These are phyloP conservation scores for Neodon shergylaensis DNA, from an alignment of 2,113 vertebrate species.

Conservation along the genomic window DNA sequence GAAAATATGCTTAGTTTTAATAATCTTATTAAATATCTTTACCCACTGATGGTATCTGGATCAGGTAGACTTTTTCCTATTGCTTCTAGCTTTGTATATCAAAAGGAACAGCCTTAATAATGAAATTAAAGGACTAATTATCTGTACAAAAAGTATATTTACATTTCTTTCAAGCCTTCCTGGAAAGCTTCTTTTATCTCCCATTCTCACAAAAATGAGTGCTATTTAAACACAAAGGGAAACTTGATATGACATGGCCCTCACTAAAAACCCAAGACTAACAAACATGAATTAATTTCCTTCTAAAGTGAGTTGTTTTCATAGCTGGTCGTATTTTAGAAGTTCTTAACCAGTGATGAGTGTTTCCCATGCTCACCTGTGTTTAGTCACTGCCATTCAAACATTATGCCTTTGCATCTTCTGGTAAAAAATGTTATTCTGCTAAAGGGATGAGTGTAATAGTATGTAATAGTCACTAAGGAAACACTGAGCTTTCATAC, in stretches of 20 bases:
- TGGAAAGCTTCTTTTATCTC: not conserved
- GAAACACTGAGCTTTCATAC: conserved; percentile 4
- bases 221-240: not conserved
- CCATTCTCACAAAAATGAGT: conserved; percentile 3
- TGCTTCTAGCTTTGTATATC: not conserved
- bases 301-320: not conserved
- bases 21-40: not conserved
- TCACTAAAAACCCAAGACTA: not conserved
- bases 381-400: conserved; percentile 16
- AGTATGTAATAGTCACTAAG: not conserved
- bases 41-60: not conserved
- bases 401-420: conserved; percentile 39
- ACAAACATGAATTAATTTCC: not conserved
- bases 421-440: conserved; percentile 40
- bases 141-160: not conserved
- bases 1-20: not conserved
- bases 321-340: not conserved
- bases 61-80: not conserved
- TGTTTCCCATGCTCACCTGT: not conserved
- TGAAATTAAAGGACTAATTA: conserved; percentile 26
- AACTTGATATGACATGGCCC: not conserved
- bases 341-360: not conserved
- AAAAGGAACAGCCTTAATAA: not conserved
- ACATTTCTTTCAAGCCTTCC: not conserved
- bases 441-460: conserved; percentile 10